phyloP scores from a whole-genome alignment of 2,797 vertebrate species.

The Brachymystax lenok region DNA sequence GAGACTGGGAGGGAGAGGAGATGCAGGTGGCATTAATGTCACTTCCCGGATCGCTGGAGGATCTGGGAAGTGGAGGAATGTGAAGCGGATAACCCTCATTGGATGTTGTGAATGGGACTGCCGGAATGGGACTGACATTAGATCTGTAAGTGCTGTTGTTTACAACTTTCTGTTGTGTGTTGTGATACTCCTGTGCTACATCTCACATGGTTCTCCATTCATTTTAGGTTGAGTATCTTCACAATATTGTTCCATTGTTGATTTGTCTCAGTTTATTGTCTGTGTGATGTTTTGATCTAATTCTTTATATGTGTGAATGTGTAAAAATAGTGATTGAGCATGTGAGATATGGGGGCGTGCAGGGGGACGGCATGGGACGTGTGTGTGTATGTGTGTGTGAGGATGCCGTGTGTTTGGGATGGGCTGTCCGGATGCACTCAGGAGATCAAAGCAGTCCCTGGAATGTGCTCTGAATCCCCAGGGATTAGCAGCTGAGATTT shows the following conservation, averaged over 20 bases:
- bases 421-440: conserved; percentile 70
- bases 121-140: conserved; percentile 33
- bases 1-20: conserved; percentile 55
- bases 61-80: too few species aligned
- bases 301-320: conserved; percentile 17
- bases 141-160: neutral
- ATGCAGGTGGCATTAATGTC: conserved; percentile 60
- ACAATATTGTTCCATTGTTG: neutral
- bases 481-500: conserved; percentile 76
- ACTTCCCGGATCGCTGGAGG: conserved; percentile 50
- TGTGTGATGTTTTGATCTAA: neutral
- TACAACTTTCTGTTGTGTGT: conserved; percentile 2
- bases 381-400: conserved; percentile 4
- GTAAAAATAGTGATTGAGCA: conserved; percentile 50
- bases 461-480: conserved; percentile 74
- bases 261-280: neutral
- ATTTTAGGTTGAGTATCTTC: neutral
- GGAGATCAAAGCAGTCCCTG: conserved; percentile 77
- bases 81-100: conserved; percentile 36
- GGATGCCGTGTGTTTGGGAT: conserved; percentile 56
- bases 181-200: too few species aligned
- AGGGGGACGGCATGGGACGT: conserved; percentile 12
- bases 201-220: neutral
- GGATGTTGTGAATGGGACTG: conserved; percentile 34
- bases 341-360: conserved; percentile 38